Conservation (phyloP, 2,113 vertebrate genomes). For the Pluvialis apricaria region DNA sequence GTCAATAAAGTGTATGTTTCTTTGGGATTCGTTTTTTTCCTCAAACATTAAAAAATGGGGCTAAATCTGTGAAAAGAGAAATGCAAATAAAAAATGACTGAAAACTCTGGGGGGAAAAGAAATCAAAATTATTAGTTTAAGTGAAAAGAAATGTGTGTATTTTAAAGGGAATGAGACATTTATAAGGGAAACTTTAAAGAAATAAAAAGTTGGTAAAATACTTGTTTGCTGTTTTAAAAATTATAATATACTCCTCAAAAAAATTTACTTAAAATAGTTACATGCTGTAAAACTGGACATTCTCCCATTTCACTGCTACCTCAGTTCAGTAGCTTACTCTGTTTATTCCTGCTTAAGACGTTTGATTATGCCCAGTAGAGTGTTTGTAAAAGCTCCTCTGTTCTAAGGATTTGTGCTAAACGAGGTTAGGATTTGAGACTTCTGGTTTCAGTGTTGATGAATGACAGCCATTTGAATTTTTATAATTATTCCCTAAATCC, state of each 20-base stretch:
- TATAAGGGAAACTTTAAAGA: background rate
- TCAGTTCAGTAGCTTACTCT: background rate
- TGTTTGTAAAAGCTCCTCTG: background rate
- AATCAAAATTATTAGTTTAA: background rate
- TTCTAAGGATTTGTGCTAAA: background rate
- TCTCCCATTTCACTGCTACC: background rate
- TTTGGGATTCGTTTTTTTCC: background rate
- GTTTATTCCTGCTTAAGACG: background rate
- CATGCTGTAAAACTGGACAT: background rate
- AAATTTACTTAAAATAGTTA: background rate
- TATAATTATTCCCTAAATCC: slow-evolving; percentile 21
- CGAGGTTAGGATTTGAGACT: background rate
- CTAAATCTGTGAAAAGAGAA: background rate
- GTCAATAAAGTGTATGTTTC: background rate
- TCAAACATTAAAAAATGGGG: background rate
- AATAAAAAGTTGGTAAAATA: background rate
- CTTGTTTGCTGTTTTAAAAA: background rate
- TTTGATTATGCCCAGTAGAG: background rate
- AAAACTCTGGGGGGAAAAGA: background rate
- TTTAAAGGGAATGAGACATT: background rate
- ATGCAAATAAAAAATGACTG: background rate
- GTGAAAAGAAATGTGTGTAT: background rate
- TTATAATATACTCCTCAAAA: background rate
- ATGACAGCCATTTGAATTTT: slow-evolving; percentile 3
- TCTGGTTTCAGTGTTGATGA: background rate